Conservation (phyloP, 1,140 invertebrate genomes). For the Ptiloglossa arizonensis region DNA sequence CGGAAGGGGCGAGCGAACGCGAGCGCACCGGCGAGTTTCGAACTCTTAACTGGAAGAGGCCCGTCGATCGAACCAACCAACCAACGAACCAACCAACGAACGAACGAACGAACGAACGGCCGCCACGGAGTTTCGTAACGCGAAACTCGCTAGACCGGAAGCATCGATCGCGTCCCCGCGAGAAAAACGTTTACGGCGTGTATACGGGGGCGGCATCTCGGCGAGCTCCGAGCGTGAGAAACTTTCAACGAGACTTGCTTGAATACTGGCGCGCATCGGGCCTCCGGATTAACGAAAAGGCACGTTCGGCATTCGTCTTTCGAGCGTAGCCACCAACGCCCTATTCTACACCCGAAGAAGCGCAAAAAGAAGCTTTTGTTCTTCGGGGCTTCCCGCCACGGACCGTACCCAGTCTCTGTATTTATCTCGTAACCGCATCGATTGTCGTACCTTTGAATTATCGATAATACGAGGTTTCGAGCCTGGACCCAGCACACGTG, state of each 20-base stretch:
- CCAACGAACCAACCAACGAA: too few relatives aligned
- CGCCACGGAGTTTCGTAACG: constrained; percentile 12
- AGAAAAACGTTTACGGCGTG: constrained; percentile 9
- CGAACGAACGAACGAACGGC: too few relatives aligned
- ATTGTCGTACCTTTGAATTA: too few relatives aligned
- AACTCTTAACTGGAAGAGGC: constrained; percentile 24
- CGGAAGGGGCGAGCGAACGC: neutral
- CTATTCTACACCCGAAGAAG: too few relatives aligned
- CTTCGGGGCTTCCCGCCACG: too few relatives aligned
- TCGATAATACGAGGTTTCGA: too few relatives aligned
- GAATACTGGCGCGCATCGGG: neutral
- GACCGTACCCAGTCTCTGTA: too few relatives aligned
- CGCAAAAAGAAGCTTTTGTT: too few relatives aligned
- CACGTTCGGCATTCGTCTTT: neutral
- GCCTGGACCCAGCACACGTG: too few relatives aligned
- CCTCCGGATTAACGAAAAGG: constrained; percentile 7
- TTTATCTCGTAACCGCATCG: too few relatives aligned
- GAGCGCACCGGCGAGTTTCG: neutral
- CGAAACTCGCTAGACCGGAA: constrained; percentile 12
- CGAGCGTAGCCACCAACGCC: too few relatives aligned
- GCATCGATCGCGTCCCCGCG: constrained; percentile 1
- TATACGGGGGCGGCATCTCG: too few relatives aligned
- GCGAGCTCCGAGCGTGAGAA: neutral
- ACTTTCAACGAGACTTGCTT: constrained; percentile 2
- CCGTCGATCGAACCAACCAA: constrained; percentile 9